phyloP scores from a whole-genome alignment of 2,113 vertebrate species.

The Pycnonotus jocosus region DNA sequence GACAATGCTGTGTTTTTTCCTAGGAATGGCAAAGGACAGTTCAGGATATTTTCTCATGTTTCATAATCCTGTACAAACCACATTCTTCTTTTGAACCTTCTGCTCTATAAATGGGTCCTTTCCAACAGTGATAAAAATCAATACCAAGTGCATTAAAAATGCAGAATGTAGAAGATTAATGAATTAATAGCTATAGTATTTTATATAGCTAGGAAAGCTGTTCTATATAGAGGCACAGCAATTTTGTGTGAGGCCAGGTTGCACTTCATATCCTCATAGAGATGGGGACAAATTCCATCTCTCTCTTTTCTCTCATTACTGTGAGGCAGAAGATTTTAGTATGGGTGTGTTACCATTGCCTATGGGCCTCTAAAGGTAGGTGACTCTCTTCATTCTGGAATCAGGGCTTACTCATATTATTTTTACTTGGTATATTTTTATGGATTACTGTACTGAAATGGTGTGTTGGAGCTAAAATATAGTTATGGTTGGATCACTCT shows the following conservation, averaged over 20 bases:
- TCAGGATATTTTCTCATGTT: not conserved
- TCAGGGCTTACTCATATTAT: not conserved
- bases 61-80: not conserved
- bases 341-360: not conserved
- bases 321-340: not conserved
- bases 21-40: not conserved
- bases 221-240: not conserved
- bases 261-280: not conserved
- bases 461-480: not conserved
- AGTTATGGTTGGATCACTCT: fast-evolving
- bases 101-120: not conserved
- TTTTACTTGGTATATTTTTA: not conserved
- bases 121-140: not conserved
- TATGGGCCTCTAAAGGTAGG: not conserved
- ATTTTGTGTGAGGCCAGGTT: not conserved
- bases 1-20: not conserved
- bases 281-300: not conserved
- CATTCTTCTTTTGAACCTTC: not conserved
- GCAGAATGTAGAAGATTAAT: conserved; percentile 16
- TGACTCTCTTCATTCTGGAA: not conserved
- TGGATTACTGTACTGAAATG: not conserved
- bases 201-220: not conserved
- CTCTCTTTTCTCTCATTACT: not conserved
- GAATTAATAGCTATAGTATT: not conserved
- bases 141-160: not conserved